Conservation (phyloP, 2,797 vertebrate species). For the Distichodus sexfasciatus region DNA sequence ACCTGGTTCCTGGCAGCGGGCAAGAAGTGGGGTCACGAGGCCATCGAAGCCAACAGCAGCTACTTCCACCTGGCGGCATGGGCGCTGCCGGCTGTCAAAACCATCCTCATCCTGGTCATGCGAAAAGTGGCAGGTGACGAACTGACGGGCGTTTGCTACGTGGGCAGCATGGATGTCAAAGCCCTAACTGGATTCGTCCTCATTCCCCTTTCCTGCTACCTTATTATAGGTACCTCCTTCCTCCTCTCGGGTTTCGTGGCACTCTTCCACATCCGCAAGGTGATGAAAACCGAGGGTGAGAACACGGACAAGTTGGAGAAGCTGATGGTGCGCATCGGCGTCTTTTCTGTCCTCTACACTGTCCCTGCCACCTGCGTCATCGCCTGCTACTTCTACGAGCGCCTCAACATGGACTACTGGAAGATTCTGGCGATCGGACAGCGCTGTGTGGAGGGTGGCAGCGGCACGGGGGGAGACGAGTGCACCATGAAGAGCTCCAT, state of each 20-base stretch:
- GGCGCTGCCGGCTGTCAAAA: constrained; percentile 95
- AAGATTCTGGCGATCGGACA: constrained; percentile 79
- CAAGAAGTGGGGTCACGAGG: constrained; percentile 98
- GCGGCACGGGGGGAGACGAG: constrained; percentile 70
- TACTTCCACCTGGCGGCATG: constrained; percentile 97
- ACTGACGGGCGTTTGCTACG: constrained; percentile 93
- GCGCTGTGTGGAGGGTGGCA: constrained; percentile 71
- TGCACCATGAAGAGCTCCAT: constrained; percentile 89
- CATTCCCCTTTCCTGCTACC: constrained; percentile 91
- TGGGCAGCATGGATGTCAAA: constrained; percentile 95
- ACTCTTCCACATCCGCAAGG: constrained; percentile 93
- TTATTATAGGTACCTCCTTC: constrained; percentile 93
- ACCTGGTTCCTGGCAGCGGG: constrained; percentile 97
- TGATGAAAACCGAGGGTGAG: constrained; percentile 97
- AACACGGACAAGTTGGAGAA: constrained; percentile 97
- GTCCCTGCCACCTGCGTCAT: constrained; percentile 97
- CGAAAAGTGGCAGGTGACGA: constrained; percentile 95
- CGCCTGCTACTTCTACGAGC: constrained; percentile 95
- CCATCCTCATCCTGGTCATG: constrained; percentile 95
- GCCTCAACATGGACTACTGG: constrained; percentile 96
- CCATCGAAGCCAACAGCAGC: constrained; percentile 97
- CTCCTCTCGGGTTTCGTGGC: constrained; percentile 95
- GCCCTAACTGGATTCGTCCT: constrained; percentile 95
- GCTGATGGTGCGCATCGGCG: constrained; percentile 95
- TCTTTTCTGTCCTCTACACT: constrained; percentile 94